These are phyloP conservation scores for Piezodorus guildinii DNA, from an alignment of 1,140 invertebrate species.

Conservation along the genomic window DNA sequence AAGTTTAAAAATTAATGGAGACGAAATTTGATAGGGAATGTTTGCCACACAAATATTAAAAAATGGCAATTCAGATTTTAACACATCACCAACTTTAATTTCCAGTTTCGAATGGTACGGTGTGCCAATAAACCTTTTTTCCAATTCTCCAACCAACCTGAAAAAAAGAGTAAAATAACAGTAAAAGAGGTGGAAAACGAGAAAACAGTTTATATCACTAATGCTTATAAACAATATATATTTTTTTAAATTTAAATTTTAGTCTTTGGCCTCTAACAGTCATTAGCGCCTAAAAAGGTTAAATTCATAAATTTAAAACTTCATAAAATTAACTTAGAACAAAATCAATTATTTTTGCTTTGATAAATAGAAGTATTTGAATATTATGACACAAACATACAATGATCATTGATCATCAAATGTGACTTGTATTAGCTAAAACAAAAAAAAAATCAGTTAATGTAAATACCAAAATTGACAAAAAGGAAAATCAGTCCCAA, in stretches of 20 bases:
- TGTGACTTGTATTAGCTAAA: too few species aligned
- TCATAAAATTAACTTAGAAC: too few species aligned
- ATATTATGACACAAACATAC: too few species aligned
- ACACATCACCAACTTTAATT: conserved; percentile 86
- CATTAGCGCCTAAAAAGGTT: neutral
- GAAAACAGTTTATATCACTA: neutral
- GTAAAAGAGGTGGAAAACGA: too few species aligned
- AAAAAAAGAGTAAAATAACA: conserved; percentile 23
- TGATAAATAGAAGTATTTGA: too few species aligned
- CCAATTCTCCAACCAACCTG: conserved; percentile 89
- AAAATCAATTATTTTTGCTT: too few species aligned
- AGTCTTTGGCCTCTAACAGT: too few species aligned
- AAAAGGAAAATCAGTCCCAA: too few species aligned
- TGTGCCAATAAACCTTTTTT: conserved; percentile 91
- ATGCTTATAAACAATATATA: neutral
- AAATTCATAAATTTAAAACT: neutral
- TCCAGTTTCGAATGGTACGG: conserved; percentile 78
- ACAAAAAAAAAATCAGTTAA: too few species aligned
- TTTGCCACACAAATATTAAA: conserved; percentile 99
- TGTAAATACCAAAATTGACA: too few species aligned
- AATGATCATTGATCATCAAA: too few species aligned
- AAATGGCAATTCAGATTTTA: conserved; percentile 90
- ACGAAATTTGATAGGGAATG: conserved; percentile 98
- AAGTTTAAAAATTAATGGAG: conserved; percentile 93
- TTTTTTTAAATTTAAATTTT: too few species aligned